Evolutionary conservation across 2,797 vertebrate genomes (phyloP).

Genomic region (Petrocephalus schoutedeni): DNA sequence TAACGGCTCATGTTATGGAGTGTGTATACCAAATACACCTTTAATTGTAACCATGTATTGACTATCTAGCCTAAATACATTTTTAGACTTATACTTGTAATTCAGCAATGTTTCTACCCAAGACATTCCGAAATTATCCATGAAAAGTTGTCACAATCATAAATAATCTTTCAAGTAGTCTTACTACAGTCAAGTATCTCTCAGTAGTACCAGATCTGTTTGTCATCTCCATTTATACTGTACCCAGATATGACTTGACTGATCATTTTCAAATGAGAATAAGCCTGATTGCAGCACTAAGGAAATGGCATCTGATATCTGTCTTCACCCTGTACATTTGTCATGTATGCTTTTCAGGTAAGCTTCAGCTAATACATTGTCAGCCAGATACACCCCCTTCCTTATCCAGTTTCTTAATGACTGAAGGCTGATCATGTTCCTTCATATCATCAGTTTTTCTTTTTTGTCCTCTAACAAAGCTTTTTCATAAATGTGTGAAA

Average conservation of each 20-base stretch:
- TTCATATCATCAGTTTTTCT: slow-evolving; percentile 16
- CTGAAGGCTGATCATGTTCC: slow-evolving; percentile 27
- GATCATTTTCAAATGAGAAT: background rate
- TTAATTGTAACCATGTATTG: background rate
- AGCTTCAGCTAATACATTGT: background rate
- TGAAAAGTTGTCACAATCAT: background rate
- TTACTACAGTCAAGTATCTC: background rate
- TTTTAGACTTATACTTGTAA: background rate
- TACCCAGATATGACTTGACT: background rate
- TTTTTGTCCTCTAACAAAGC: slow-evolving; percentile 43
- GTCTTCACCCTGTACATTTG: background rate
- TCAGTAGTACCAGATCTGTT: background rate
- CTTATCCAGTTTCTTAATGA: background rate
- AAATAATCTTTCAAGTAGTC: background rate
- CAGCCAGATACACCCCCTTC: background rate
- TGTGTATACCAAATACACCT: background rate
- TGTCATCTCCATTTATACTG: background rate
- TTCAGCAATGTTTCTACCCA: background rate
- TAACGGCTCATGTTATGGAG: background rate
- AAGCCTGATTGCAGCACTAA: background rate
- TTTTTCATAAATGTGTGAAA: slow-evolving; percentile 24
- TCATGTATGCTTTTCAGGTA: background rate
- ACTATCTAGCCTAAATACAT: background rate
- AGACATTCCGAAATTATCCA: background rate
- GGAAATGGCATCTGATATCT: background rate